These are phyloP conservation scores for Wasmannia auropunctata DNA, from an alignment of 1,140 invertebrate species.

Conservation along the genomic window DNA sequence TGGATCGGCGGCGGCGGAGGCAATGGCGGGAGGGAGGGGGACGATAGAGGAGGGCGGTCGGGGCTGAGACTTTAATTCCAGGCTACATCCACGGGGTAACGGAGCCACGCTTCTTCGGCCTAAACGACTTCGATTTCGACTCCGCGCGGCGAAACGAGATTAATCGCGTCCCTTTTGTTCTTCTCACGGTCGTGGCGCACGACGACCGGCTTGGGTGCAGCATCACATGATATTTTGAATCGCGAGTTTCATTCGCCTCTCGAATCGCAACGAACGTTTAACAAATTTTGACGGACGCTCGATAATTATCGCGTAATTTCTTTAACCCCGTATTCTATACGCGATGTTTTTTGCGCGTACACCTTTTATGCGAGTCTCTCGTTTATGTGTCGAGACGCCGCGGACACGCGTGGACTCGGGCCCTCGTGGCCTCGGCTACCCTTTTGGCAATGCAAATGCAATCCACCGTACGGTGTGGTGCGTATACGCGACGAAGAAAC, in stretches of 20 bases:
- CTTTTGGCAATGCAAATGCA: slow-evolving; percentile 78
- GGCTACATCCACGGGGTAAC: slow-evolving; percentile 72
- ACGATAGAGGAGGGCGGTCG: slow-evolving; percentile 57
- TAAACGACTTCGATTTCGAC: slow-evolving; percentile 79
- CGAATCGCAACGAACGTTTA: neutral
- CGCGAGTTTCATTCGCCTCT: too few relatives aligned
- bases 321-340: neutral
- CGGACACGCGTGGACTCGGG: neutral
- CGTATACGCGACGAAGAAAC: slow-evolving; percentile 47
- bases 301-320: neutral
- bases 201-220: neutral
- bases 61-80: slow-evolving; percentile 81
- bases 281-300: neutral
- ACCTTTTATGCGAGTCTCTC: too few relatives aligned
- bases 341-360: neutral
- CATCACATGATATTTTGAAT: neutral
- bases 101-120: slow-evolving; percentile 69
- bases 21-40: too few relatives aligned
- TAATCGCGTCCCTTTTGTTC: slow-evolving; percentile 74
- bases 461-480: slow-evolving; percentile 60
- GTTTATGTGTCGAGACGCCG: neutral
- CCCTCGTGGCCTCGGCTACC: slow-evolving; percentile 27
- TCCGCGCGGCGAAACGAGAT: slow-evolving; percentile 74
- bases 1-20: slow-evolving; percentile 53
- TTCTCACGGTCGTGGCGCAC: neutral